Percentiles rank a stretch among this genome's conserved stretches.
Evolutionary conservation across 2,888 invertebrate genomes (phyloP).

Genomic region (Schizotus pectinicornis): DNA sequence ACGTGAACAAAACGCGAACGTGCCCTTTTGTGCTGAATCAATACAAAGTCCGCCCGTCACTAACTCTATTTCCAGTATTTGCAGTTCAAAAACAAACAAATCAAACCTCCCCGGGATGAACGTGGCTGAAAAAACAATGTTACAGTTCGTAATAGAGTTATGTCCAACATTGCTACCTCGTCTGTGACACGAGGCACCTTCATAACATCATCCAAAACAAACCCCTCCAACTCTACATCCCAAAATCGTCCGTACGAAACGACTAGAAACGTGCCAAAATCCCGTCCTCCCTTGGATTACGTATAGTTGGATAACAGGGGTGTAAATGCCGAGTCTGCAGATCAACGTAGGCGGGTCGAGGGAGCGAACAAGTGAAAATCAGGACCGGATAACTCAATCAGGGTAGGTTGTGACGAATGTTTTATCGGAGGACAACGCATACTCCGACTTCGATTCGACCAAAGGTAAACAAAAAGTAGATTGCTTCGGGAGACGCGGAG

Average conservation of each 20-base stretch:
- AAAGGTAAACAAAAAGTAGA: neutral
- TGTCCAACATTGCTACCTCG: conserved; percentile 21
- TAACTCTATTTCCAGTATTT: conserved; percentile 30
- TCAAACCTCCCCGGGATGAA: conserved; percentile 28
- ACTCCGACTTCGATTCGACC: neutral
- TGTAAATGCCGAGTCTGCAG: conserved; percentile 33
- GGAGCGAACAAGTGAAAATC: conserved; percentile 55
- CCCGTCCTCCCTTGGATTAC: conserved; percentile 4
- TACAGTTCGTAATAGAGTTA: conserved; percentile 31
- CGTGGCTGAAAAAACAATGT: conserved; percentile 33
- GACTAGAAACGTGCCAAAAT: conserved; percentile 12
- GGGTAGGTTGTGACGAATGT: conserved; percentile 40
- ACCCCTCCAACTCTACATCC: neutral
- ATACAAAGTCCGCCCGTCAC: conserved; percentile 25
- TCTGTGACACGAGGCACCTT: conserved; percentile 23
- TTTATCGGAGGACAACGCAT: conserved; percentile 15
- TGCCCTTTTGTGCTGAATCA: conserved; percentile 27
- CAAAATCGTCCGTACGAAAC: conserved; percentile 6
- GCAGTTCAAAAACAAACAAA: conserved; percentile 34
- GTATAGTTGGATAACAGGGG: conserved; percentile 26
- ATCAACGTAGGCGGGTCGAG: conserved; percentile 29
- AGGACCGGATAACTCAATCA: conserved; percentile 53
- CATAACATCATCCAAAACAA: conserved; percentile 18
- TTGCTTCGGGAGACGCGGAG: conserved; percentile 4
- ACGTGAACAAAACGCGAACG: conserved; percentile 16